Conservation (phyloP, 2,113 vertebrate genomes). For the Chaenogobius annularis region DNA sequence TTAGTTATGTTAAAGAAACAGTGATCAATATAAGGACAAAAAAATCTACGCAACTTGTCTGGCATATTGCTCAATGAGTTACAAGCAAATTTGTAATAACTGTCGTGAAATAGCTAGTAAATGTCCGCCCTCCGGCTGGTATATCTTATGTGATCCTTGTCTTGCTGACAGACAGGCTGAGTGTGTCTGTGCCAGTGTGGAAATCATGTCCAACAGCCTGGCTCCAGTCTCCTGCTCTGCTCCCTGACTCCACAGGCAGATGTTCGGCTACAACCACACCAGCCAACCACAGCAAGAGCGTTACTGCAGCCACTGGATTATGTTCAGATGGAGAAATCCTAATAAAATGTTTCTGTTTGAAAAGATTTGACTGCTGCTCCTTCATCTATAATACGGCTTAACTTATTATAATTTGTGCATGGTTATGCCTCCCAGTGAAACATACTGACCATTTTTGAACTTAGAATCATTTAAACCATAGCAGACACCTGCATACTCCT, state of each 20-base stretch:
- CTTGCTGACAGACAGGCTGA: background rate
- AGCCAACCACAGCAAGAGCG: background rate
- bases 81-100: too few relatives aligned
- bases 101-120: background rate
- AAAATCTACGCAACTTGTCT: background rate
- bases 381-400: background rate
- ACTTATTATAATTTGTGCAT: background rate
- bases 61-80: background rate
- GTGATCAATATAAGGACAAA: too few relatives aligned
- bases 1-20: too few relatives aligned
- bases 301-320: background rate
- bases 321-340: background rate
- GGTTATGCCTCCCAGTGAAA: background rate
- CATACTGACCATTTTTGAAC: background rate
- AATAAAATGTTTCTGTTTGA: slow-evolving; percentile 1
- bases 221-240: background rate
- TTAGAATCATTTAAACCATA: background rate
- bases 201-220: slow-evolving; percentile 6
- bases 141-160: slow-evolving; percentile 2
- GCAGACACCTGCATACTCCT: background rate
- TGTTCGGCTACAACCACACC: background rate
- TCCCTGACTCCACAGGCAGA: background rate
- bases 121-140: background rate
- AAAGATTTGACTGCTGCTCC: background rate
- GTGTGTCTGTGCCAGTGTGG: background rate